phyloP scores from a whole-genome alignment of 2,888 invertebrate species.

The Malachius bipustulatus region DNA sequence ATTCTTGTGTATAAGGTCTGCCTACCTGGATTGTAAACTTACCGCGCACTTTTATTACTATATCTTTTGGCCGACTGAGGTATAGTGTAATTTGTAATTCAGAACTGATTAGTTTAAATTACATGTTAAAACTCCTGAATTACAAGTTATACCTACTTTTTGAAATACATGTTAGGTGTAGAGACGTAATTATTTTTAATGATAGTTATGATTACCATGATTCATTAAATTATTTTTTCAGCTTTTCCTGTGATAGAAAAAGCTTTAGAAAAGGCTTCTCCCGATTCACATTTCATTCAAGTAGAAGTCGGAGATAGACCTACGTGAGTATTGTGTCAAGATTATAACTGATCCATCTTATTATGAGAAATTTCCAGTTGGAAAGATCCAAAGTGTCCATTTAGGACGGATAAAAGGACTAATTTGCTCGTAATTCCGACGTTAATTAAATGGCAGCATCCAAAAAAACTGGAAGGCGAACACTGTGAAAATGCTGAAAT shows the following conservation, averaged over 20 bases:
- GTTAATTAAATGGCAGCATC: conserved; percentile 63
- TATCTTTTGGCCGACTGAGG: neutral
- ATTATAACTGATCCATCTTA: conserved; percentile 4
- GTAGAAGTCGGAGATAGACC: conserved; percentile 67
- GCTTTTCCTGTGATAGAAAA: conserved; percentile 68
- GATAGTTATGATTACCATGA: conserved; percentile 4
- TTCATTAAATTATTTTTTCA: conserved; percentile 29
- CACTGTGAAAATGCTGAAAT: conserved; percentile 63
- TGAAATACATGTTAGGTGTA: too few relatives aligned
- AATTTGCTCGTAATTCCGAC: conserved; percentile 74
- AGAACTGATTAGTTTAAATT: too few relatives aligned
- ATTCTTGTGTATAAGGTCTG: too few relatives aligned
- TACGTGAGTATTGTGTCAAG: conserved; percentile 47
- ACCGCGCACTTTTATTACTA: too few relatives aligned
- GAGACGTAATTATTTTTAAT: too few relatives aligned
- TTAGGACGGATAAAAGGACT: conserved; percentile 61
- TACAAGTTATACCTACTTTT: too few relatives aligned
- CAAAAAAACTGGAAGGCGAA: conserved; percentile 66
- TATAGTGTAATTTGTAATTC: conserved; percentile 1
- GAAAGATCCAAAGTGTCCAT: conserved; percentile 72
- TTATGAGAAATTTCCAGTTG: conserved; percentile 47
- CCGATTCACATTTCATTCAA: conserved; percentile 54
- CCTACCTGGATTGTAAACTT: too few relatives aligned
- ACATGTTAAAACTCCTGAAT: too few relatives aligned
- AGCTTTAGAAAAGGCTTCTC: conserved; percentile 48